A percentile compares a stretch with the other conserved stretches of the same genome.
phyloP scores from a whole-genome alignment of 2,113 vertebrate genomes.

The Ailurus styani region DNA sequence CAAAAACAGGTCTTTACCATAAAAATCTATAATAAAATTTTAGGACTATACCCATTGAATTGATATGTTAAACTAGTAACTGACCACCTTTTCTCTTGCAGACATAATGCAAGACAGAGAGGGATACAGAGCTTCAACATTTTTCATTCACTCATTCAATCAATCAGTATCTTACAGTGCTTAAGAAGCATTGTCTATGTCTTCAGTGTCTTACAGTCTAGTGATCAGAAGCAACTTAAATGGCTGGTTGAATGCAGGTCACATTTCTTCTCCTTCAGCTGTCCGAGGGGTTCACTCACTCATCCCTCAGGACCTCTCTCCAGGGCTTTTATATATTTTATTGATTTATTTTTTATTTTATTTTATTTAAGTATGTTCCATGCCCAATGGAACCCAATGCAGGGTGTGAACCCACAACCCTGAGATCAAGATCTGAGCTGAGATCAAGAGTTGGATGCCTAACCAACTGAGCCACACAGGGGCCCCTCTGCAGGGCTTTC shows the following conservation, averaged over 20 bases:
- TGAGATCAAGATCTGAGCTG: neutral
- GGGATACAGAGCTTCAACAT: neutral
- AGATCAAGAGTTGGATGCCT: neutral
- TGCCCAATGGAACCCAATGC: neutral
- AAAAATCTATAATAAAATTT: constrained; percentile 24
- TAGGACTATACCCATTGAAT: neutral
- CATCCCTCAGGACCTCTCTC: neutral
- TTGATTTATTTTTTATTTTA: neutral
- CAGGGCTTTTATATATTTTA: neutral
- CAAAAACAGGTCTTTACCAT: neutral
- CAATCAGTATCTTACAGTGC: neutral
- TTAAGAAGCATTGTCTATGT: neutral
- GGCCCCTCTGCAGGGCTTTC: neutral
- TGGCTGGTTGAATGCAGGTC: neutral
- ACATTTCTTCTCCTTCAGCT: neutral
- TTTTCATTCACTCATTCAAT: neutral
- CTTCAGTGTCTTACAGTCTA: neutral
- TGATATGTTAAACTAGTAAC: neutral
- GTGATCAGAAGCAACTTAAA: neutral
- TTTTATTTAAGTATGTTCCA: neutral
- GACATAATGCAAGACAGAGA: neutral
- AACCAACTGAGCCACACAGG: neutral
- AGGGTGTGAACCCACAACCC: neutral
- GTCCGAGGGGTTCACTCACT: neutral
- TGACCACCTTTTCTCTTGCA: neutral